Evolutionary conservation across 2,797 vertebrate genomes (phyloP).

Genomic region (Atherinosoma microstoma): DNA sequence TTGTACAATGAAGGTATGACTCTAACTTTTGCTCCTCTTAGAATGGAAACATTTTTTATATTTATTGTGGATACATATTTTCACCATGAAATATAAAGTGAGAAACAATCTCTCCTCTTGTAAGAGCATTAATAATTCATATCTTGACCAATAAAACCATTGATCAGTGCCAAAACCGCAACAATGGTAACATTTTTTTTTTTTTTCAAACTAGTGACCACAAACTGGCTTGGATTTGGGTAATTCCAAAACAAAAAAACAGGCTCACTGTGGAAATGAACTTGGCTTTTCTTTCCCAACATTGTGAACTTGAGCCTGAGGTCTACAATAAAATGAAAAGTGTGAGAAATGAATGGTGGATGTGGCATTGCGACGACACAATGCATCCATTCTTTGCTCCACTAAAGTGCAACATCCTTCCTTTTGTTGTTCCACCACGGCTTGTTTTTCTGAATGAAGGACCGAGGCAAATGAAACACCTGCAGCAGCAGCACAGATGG

Average conservation of each 20-base stretch:
- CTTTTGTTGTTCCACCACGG: constrained; percentile 62
- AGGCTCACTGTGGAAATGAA: constrained; percentile 61
- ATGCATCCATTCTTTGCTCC: constrained; percentile 69
- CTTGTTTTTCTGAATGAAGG: constrained; percentile 68
- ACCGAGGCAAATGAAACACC: constrained; percentile 62
- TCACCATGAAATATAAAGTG: not conserved
- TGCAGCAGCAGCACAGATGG: constrained; percentile 44
- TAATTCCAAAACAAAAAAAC: constrained; percentile 21
- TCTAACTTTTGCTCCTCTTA: not conserved
- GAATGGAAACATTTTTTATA: not conserved
- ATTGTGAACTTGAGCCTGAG: constrained; percentile 54
- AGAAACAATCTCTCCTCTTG: not conserved
- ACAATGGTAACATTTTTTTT: constrained; percentile 6
- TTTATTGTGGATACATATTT: not conserved
- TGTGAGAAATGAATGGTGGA: constrained; percentile 74
- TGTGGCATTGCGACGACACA: constrained; percentile 59
- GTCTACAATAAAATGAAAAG: constrained; percentile 72
- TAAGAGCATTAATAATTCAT: not conserved
- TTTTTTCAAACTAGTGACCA: no score
- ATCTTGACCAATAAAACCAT: not conserved
- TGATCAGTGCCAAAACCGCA: not conserved
- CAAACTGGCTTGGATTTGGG: not conserved
- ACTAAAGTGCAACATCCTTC: constrained; percentile 78
- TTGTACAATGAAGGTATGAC: not conserved
- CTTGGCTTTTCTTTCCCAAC: constrained; percentile 69